phyloP scores from a whole-genome alignment of 2,113 vertebrate genomes.

The Menura novaehollandiae region DNA sequence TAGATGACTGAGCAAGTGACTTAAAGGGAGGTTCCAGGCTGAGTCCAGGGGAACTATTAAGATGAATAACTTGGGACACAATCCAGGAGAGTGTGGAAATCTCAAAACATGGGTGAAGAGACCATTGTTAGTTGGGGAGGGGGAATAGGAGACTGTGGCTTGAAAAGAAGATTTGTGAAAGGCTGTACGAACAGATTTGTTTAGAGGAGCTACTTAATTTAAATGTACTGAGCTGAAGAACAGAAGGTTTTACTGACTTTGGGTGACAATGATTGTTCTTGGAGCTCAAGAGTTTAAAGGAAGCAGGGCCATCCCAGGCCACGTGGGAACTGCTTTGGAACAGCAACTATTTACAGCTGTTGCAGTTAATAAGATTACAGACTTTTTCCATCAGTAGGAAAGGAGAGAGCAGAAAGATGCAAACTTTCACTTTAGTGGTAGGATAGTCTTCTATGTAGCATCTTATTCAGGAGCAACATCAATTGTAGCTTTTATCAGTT shows the following conservation, averaged over 20 bases:
- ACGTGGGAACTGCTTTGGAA: constrained; percentile 7
- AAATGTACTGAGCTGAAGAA: not conserved
- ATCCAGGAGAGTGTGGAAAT: constrained; percentile 9
- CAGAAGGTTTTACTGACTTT: not conserved
- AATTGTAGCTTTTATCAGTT: not conserved
- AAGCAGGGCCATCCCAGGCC: not conserved
- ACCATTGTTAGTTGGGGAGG: not conserved
- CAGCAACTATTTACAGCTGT: constrained; percentile 58
- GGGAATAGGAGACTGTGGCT: not conserved
- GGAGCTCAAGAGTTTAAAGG: not conserved
- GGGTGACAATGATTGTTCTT: not conserved
- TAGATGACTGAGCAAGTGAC: constrained; percentile 57
- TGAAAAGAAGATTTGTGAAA: not conserved
- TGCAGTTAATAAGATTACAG: constrained; percentile 55
- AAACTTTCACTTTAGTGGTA: constrained; percentile 48
- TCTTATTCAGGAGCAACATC: not conserved
- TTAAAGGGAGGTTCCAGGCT: constrained; percentile 56
- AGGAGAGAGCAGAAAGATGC: not conserved
- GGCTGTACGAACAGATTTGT: not conserved
- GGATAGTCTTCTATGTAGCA: not conserved
- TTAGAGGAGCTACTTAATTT: not conserved
- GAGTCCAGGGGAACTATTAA: not conserved
- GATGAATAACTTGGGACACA: not conserved
- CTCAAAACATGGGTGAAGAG: not conserved
- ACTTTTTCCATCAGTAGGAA: constrained; percentile 33